These are phyloP conservation scores for Aradophagus sp. DNA, from an alignment of 1,140 invertebrate species.

Conservation along the genomic window DNA sequence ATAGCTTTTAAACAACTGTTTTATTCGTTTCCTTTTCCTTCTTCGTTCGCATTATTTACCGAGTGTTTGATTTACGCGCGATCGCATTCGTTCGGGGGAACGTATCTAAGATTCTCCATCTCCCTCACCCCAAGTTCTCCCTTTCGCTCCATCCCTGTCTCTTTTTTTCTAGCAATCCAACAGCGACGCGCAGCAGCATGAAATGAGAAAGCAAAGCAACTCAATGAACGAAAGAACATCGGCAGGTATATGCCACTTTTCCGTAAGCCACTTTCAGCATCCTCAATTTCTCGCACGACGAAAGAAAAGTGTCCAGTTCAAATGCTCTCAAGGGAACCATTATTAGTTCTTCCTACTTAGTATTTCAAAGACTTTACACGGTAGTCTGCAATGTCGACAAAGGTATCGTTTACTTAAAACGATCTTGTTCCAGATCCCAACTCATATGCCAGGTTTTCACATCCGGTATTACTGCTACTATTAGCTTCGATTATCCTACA, in stretches of 20 bases:
- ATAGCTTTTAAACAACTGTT: conserved; percentile 47
- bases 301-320: conserved; percentile 48
- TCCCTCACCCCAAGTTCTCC: background rate
- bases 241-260: conserved; percentile 46
- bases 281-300: conserved; percentile 42
- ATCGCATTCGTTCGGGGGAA: conserved; percentile 44
- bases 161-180: conserved; percentile 32
- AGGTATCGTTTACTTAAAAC: conserved; percentile 44
- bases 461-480: too few species aligned
- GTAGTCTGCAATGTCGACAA: conserved; percentile 18
- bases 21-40: conserved; percentile 42
- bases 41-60: conserved; percentile 46
- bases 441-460: conserved; percentile 41
- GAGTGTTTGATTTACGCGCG: conserved; percentile 48
- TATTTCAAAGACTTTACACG: conserved; percentile 28
- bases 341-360: conserved; percentile 18
- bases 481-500: too few species aligned
- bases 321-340: conserved; percentile 30
- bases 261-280: conserved; percentile 47
- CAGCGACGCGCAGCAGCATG: conserved; percentile 27
- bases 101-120: conserved; percentile 27
- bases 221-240: conserved; percentile 44
- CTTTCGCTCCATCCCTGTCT: background rate
- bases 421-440: conserved; percentile 40
- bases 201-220: conserved; percentile 32